Evolutionary conservation across 2,888 invertebrate species (phyloP), one percentile per base, ranked within the genome.

Genomic region (Clusia tigrina): DNA sequence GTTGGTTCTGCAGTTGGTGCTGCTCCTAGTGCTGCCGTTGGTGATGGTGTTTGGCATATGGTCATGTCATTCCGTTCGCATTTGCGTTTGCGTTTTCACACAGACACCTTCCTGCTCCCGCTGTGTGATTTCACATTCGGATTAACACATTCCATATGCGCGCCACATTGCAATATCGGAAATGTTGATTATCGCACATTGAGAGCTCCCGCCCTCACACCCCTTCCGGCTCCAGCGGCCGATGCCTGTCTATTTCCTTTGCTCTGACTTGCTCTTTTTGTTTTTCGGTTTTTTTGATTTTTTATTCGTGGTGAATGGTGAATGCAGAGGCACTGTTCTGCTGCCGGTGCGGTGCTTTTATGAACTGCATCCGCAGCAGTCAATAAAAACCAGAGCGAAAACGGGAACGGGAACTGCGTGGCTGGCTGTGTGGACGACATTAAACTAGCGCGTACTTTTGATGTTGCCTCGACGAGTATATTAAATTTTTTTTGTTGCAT

Each of bases 111-210:
- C 72, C n/a, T n/a, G n/a, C n/a, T n/a, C n/a, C n/a, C n/a, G n/a
- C n/a, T 74, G 74, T 74, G 74, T 75, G 74, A 74, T 74, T 74
- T 75, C 74, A 75, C 22, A 24, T 48, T 48, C 67, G 71, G 67
- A 70, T 71, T 75, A 77, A 77, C 77, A 76, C 74, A 74, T 74
- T 78, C 77, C 78, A 78, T 77, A 77, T 78, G 78, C 77, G 69
- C 68, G 67, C 77, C 78, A 78, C 70, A 78, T 78, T 78, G 78
- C 71, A 71, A 66, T 48, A 48, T 48, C 48, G 48, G 48, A 48
- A 48, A 48, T 17, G 42, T 15, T 42, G 10, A 6, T 42, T 3
- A 42, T 42, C 42, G n/a, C n/a, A n/a, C n/a, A n/a, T n/a, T n/a
- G n/a, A n/a, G n/a, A n/a, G n/a, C n/a, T n/a, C n/a, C n/a, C n/a